A percentile compares a stretch with the other conserved stretches of the same genome.
These are phyloP conservation scores for Thereva nobilitata DNA, from an alignment of 2,888 invertebrate genomes.

Conservation along the genomic window DNA sequence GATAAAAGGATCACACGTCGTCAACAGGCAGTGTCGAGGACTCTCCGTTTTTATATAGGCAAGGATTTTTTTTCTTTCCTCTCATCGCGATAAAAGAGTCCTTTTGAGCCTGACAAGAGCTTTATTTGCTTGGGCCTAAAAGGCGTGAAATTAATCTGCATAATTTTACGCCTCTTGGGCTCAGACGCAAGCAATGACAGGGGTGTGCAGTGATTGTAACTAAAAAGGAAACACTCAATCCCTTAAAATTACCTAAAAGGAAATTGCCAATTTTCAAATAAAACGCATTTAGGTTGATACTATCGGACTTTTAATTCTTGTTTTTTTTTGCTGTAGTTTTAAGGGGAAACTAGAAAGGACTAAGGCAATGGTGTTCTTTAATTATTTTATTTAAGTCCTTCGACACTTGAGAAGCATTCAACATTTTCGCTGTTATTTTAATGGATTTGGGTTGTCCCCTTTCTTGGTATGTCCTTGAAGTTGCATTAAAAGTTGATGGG, in stretches of 20 bases:
- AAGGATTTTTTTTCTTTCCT: background rate
- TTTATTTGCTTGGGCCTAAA: slow-evolving; percentile 46
- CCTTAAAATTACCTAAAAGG: slow-evolving; percentile 11
- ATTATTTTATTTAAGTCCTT: no score
- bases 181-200: slow-evolving; percentile 4
- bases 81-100: slow-evolving; percentile 26
- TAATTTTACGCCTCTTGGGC: slow-evolving; percentile 58
- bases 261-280: slow-evolving; percentile 34
- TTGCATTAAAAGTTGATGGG: no score
- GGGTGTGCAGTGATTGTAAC: slow-evolving; percentile 35
- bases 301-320: slow-evolving; percentile 5
- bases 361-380: no score
- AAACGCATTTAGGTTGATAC: slow-evolving; percentile 23
- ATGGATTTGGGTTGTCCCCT: no score
- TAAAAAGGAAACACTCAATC: slow-evolving; percentile 18
- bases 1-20: slow-evolving; percentile 34
- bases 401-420: no score
- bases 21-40: slow-evolving; percentile 27
- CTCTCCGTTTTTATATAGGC: background rate
- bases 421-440: no score
- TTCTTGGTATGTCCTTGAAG: no score
- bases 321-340: no score
- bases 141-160: slow-evolving; percentile 61
- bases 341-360: no score
- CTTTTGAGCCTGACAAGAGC: slow-evolving; percentile 32